Base-by-base conservation (phyloP, 2,797 vertebrate species). In the Anguilla megastoma region DNA sequence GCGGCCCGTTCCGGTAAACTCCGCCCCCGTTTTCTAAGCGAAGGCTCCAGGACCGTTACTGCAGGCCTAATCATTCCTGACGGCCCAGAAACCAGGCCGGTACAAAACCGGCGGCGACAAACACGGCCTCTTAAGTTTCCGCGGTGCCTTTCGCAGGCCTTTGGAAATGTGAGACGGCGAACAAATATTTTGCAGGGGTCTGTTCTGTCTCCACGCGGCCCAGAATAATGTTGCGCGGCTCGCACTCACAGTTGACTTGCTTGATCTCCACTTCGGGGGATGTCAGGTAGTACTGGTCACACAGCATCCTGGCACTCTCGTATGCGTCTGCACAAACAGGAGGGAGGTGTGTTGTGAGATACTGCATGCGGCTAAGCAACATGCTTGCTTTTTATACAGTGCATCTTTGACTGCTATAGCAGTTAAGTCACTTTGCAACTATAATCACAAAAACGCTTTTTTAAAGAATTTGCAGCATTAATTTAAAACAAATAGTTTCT, bases 281-380 rank as follows among this genome's bases (percentile, higher is more conserved):
- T 24, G 97, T 97, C 90, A 99, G 95, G 89, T 99, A 99, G 95
- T 99, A 99, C 94, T 99, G 98, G 93, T 99, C 98, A 95, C 99
- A 99, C 86, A 99, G 96, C 98, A 99, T 94, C 93, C 96, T 98
- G 58, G 99, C 94, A 41, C 96, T 97, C 91, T 98, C 97, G 89
- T 96, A 99, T 45, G 99, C 98, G 94, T 99, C 99, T 99, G 91
- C 52, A 95, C 54, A 85, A 18, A 90, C 63, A 93, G 48, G 36
- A 6, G 41, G 41, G 41, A 45, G 8, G 84, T 9, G 48, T 30
- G 58, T 27, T 86, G 58, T 69, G 33, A 7, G 6, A 24, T 36
- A 58, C 0, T 63, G 7, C 27, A 16, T 33, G 30, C 7, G 1
- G 9, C 83, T 9, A 30, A 16, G 14, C 14, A 48, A 21, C 63